Evolutionary conservation across 2,113 vertebrate genomes (phyloP), one percentile per base, ranked within the genome.

Genomic region (Poeciliopsis retropinna): DNA sequence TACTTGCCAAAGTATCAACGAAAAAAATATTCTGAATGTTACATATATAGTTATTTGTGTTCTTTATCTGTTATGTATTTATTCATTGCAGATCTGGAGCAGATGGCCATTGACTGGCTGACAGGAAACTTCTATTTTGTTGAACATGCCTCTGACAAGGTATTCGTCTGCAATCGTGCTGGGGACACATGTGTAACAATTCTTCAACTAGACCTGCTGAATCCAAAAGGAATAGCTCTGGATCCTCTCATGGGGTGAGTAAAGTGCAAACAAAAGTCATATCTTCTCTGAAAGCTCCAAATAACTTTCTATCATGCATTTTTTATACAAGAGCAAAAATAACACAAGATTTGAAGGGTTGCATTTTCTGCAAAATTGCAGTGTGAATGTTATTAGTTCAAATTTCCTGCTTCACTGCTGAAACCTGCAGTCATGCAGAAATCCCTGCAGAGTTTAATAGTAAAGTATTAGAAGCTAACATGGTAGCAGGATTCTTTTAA

Each of bases 41-140:
- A 44, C 14, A n/a, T 19, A 1, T 25, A 25, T 72, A 10, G 30
- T 32, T 28, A 14, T 64, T 47, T 13, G 30, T 4, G 2, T 47
- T 19, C 30, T 64, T 63, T 12, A 34, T 67, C 13, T 3, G 8
- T 0, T 6, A 2, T 30, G 0, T 15, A 54, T 63, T 31, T 74
- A 51, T 64, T 14, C 44, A 1, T 92, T 92, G 64, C 93, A 99
- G 98, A 98, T 91, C 94, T 97, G 11, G 96, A 98, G 44, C 96
- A 98, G 81, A 95, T 99, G 94, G 96, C 95, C 0, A 88, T 98
- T 0, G 98, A 99, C 88, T 99, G 98, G 98, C 92, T 99, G 34
- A 98, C 97, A 0, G 96, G 97, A 15, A 99, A 98, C 91, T 91
- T 96, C 54, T 99, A 99, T 88, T 99, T 99, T 77, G 94, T 97